phyloP scores from a whole-genome alignment of 2,113 vertebrate genomes.

The Puntigrus tetrazona region DNA sequence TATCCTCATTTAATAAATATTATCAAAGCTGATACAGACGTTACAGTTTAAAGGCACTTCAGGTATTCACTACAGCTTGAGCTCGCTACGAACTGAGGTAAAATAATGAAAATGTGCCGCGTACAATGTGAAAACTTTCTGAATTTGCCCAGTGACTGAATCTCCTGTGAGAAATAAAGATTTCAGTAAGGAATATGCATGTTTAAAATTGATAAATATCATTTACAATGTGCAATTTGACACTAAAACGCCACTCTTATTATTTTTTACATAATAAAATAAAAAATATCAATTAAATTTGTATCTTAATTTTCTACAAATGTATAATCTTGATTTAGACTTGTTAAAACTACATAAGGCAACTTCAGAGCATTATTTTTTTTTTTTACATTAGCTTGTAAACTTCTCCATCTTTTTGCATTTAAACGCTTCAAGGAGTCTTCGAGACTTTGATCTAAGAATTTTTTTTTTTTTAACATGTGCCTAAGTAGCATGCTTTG shows the following conservation, averaged over 20 bases:
- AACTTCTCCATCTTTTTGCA: conserved; percentile 8
- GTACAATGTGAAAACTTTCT: not conserved
- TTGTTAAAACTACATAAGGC: conserved; percentile 8
- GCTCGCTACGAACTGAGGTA: not conserved
- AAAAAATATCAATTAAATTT: not conserved
- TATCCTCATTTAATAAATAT: conserved; percentile 34
- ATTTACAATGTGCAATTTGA: not conserved
- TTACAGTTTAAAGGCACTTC: conserved; percentile 30
- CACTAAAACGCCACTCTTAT: not conserved
- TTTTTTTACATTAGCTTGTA: conserved; percentile 14
- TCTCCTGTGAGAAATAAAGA: not conserved
- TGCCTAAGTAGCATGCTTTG: not conserved
- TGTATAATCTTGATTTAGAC: not conserved
- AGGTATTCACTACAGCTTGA: not conserved
- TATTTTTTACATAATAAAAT: not conserved
- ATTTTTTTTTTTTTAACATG: not conserved
- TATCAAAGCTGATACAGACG: conserved; percentile 16
- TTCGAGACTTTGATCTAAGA: conserved; percentile 16
- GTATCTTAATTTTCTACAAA: not conserved
- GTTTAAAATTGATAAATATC: not conserved
- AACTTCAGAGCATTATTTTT: not conserved
- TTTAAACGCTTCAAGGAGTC: conserved; percentile 1
- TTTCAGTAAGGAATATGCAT: not conserved
- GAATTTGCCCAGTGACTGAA: not conserved
- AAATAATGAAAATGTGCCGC: not conserved